Base-by-base conservation (phyloP, 2,888 invertebrate genomes). In the Agriopis marginaria region DNA sequence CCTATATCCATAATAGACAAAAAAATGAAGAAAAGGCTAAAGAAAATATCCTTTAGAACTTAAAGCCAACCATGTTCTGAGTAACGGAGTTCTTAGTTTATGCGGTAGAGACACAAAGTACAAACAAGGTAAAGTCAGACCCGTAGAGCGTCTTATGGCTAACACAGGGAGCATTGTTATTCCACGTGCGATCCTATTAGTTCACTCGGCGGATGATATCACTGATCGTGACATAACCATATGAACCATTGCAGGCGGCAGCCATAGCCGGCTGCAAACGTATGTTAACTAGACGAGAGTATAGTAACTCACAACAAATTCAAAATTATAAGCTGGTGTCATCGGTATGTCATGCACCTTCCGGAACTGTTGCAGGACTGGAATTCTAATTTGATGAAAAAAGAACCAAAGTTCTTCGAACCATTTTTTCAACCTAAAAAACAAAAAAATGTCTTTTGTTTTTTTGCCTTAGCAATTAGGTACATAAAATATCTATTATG, bases 161-260 rank as follows among this genome's bases (percentile, higher is more conserved):
- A 65, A 49, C 7, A 66, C 5, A 32, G 32, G 32, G 51, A 54
- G 62, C 68, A 73, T 77, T 76, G 70, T 76, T 72, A 76, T 72
- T 77, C 75, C 66, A 72, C 55, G 66, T 71, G 71, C 72, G 70
- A 77, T 68, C 65, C 70, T 73, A 76, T 77, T 75, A 74, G 73
- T 70, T 76, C 64, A 71, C 69, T 23, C 73, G 63, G 72, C 60
- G 70, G 63, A 74, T 79, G 79, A 78, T 80, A 81, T 82, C 79
- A 79, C 78, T 80, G 62, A 51, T 81, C 83, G 82, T 81, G 84
- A 82, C 84, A 73, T 63, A 78, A 72, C 74, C n/a, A n/a, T n/a
- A n/a, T n/a, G n/a, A n/a, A n/a, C n/a, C 70, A 60, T 73, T 68
- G 66, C 66, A 63, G 64, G 54, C 53, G 54, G 54, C 42, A 51